Conservation (phyloP, 2,113 vertebrate genomes). For the Xenopus borealis region DNA sequence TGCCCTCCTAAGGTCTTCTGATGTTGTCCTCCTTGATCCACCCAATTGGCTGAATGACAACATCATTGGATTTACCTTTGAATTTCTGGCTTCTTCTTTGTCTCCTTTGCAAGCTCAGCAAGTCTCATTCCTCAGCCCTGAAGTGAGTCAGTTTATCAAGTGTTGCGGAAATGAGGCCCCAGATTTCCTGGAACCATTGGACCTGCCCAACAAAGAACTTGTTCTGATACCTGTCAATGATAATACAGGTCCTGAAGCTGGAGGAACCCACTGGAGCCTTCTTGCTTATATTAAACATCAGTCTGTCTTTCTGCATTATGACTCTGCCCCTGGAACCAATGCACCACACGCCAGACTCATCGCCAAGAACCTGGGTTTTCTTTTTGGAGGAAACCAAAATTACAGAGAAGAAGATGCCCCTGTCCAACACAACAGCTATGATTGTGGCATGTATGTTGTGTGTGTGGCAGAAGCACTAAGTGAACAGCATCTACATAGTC, state of each 20-base stretch:
- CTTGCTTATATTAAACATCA: conserved; percentile 79
- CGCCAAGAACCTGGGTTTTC: conserved; percentile 77
- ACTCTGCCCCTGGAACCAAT: conserved; percentile 88
- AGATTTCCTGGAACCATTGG: conserved; percentile 85
- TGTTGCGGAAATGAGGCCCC: conserved; percentile 82
- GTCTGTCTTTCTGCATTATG: conserved; percentile 84
- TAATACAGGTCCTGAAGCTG: conserved; percentile 84
- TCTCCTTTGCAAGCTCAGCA: conserved; percentile 69
- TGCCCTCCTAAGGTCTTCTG: conserved; percentile 86
- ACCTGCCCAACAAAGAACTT: conserved; percentile 70
- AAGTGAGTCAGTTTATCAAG: conserved; percentile 97
- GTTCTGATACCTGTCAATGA: conserved; percentile 92
- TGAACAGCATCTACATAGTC: conserved; percentile 61
- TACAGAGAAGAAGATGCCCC: conserved; percentile 86
- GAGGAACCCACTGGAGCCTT: conserved; percentile 95
- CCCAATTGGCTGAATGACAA: conserved; percentile 94
- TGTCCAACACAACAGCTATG: conserved; percentile 92
- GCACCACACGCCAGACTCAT: conserved; percentile 80
- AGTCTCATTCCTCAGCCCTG: conserved; percentile 84
- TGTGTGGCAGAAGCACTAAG: conserved; percentile 87
- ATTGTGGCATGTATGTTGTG: conserved; percentile 98
- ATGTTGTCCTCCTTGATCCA: conserved; percentile 84
- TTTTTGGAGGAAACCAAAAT: conserved; percentile 65
- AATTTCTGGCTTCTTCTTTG: conserved; percentile 80
- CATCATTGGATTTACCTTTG: conserved; percentile 92